phyloP scores from a whole-genome alignment of 1,140 invertebrate genomes.

The Euglossa dilemma region DNA sequence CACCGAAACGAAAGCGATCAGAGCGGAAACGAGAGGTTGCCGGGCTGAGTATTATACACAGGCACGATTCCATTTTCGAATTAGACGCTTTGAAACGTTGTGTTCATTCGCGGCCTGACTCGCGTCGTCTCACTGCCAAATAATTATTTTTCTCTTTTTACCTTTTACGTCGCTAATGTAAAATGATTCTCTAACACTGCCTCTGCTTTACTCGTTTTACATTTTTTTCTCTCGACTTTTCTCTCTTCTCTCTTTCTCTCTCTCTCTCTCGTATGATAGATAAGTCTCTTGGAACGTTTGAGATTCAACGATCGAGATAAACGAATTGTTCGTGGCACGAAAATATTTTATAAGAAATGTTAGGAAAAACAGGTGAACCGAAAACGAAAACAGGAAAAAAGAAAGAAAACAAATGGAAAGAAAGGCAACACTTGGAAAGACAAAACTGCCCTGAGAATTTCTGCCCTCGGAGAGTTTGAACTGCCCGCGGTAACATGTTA shows the following conservation, averaged over 20 bases:
- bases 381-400: not conserved
- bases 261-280: not conserved
- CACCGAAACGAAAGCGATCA: conserved; percentile 18
- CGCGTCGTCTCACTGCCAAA: conserved; percentile 56
- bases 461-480: conserved; percentile 26
- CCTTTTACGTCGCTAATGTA: conserved; percentile 7
- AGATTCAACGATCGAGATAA: too few relatives aligned
- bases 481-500: conserved; percentile 22
- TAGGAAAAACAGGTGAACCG: not conserved
- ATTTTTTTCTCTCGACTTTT: not conserved
- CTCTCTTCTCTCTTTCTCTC: not conserved
- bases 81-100: conserved; percentile 22
- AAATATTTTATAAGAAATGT: not conserved
- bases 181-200: conserved; percentile 42
- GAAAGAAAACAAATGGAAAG: too few relatives aligned
- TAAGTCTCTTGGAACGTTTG: not conserved
- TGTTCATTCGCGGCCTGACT: conserved; percentile 46
- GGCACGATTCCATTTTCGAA: conserved; percentile 27
- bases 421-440: not conserved
- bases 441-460: conserved; percentile 29
- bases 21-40: conserved; percentile 3
- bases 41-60: conserved; percentile 57
- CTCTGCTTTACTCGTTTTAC: conserved; percentile 24
- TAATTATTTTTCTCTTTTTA: conserved; percentile 36
- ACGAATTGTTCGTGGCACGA: not conserved